Evolutionary conservation across 2,888 invertebrate genomes (phyloP).

Genomic region (Ditylenchus weischeri): DNA sequence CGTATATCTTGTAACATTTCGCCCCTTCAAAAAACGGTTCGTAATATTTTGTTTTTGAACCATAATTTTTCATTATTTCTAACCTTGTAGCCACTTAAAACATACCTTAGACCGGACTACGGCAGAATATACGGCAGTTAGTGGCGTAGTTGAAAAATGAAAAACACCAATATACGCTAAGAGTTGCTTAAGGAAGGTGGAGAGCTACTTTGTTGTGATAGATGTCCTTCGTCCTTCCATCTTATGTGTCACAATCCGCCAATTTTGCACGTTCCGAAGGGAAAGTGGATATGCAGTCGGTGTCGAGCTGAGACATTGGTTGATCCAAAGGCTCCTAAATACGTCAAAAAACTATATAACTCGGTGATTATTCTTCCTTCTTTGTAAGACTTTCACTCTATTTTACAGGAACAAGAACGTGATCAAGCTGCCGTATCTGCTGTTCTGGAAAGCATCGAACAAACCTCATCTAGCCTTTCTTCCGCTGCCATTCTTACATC

Average conservation of each 20-base stretch:
- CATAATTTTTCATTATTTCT: too few species aligned
- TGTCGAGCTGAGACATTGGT: constrained; percentile 40
- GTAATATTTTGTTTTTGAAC: too few species aligned
- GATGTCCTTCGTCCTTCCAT: constrained; percentile 92
- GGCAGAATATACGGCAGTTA: too few species aligned
- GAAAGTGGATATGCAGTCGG: constrained; percentile 26
- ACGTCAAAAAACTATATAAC: constrained; percentile 9
- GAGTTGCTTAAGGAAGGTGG: constrained; percentile 20
- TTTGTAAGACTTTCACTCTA: not conserved
- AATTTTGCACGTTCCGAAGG: constrained; percentile 64
- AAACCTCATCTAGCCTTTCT: not conserved
- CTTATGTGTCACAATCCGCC: constrained; percentile 93
- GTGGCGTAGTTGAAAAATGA: too few species aligned
- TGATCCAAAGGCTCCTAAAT: constrained; percentile 68
- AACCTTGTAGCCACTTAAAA: too few species aligned
- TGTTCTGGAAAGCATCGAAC: not conserved
- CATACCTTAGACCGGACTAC: too few species aligned
- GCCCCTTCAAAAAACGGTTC: too few species aligned
- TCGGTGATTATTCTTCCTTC: constrained; percentile 1
- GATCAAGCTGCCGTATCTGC: constrained; percentile 13
- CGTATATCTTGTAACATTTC: too few species aligned
- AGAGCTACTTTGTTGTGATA: constrained; percentile 84
- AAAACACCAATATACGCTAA: too few species aligned
- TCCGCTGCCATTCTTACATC: not conserved
- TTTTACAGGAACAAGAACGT: constrained; percentile 9